A percentile compares a stretch with the other conserved stretches of the same genome.
These are phyloP conservation scores for Camelus bactrianus DNA, from an alignment of 2,113 vertebrate species.

Conservation along the genomic window DNA sequence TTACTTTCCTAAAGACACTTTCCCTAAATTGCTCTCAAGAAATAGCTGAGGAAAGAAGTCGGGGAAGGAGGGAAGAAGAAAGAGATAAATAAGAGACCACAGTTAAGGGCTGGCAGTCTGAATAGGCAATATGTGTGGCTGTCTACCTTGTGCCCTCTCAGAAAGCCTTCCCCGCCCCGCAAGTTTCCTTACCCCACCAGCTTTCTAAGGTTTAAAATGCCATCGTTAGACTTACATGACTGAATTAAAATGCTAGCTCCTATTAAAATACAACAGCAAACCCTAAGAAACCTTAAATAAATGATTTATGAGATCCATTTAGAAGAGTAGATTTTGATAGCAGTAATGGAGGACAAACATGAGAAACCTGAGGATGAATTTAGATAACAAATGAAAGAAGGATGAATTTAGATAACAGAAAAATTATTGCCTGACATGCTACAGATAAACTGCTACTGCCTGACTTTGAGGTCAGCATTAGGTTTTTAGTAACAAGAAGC, in stretches of 20 bases:
- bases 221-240: neutral
- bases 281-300: slow-evolving; percentile 1
- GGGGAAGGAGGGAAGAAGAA: neutral
- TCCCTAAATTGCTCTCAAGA: slow-evolving; percentile 39
- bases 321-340: slow-evolving; percentile 14
- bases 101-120: neutral
- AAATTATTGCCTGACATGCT: neutral
- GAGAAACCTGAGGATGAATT: neutral
- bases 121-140: neutral
- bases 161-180: neutral
- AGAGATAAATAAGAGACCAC: neutral
- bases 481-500: slow-evolving; percentile 18
- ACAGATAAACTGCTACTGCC: neutral
- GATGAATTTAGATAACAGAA: neutral
- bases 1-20: slow-evolving; percentile 59
- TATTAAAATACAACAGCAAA: slow-evolving; percentile 54
- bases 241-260: slow-evolving; percentile 26
- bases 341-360: neutral
- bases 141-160: neutral
- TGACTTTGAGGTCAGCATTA: neutral
- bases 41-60: neutral
- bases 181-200: neutral
- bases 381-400: neutral
- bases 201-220: slow-evolving; percentile 16
- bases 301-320: slow-evolving; percentile 2